Evolutionary conservation across 2,113 vertebrate genomes (phyloP), one percentile per base, ranked within the genome.

Genomic region (Megaptera novaeangliae): DNA sequence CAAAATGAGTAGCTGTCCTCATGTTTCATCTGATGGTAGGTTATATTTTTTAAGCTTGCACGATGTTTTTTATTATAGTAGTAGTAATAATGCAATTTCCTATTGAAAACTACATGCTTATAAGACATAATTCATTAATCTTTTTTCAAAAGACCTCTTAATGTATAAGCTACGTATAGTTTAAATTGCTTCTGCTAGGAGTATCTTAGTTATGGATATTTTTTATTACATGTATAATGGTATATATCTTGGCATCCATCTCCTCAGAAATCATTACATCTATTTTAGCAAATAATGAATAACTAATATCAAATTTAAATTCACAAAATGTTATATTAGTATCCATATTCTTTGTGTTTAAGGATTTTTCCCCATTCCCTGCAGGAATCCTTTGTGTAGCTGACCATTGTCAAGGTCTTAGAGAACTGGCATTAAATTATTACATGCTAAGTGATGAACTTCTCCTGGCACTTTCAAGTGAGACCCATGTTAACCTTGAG

Each of bases 391-490:
- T 99, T 14, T 99, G 99, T 14, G 99, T 99, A 93, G 99, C 99
- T 29, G 99, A 99, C 98, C 99, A 99, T 97, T 99, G 99, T 96
- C 99, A 99, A 0, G 99, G 99, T n/a, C 98, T 99, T 94, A 99
- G 99, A 39, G 99, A 99, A 96, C 71, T 99, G 95, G 99, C 99
- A 0, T 96, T 99, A 88, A 99, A 99, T 98, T 99, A 99, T 98
- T 99, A 99, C 94, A 99, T 99, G 92, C 97, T 99, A 92, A 99
- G 99, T 0, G 99, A 99, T 0, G 99, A 99, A 23, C 99, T 99
- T 9, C 99, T 99, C 66, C 98, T 99, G 5, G 99, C 99, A 0
- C 97, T 99, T 72, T 99, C 99, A 49, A 99, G 99, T 0, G 99
- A 99, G 97, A 99, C 99, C 69, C 99, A 99, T 0, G 99, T 99